Evolutionary conservation across 1,140 invertebrate genomes (phyloP).

Genomic region (Homarus americanus): DNA sequence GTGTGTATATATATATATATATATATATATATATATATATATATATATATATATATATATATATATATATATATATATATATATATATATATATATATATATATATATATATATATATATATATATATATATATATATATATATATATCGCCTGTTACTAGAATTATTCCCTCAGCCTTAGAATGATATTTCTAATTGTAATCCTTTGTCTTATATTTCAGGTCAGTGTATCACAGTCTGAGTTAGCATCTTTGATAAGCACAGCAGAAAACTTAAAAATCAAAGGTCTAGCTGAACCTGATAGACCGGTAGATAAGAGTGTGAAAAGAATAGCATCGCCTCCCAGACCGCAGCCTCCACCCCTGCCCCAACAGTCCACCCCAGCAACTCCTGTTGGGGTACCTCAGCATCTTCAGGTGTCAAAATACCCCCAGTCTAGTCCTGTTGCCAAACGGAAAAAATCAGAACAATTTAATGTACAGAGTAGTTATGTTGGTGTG

Average conservation of each 20-base stretch:
- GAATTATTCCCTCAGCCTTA: no score
- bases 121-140: no score
- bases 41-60: constrained; percentile 47
- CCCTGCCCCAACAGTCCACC: constrained; percentile 54
- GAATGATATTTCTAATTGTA: no score
- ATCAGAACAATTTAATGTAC: constrained; percentile 69
- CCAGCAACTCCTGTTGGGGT: constrained; percentile 32
- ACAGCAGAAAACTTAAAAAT: constrained; percentile 78
- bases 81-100: constrained; percentile 33
- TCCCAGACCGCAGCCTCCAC: constrained; percentile 64
- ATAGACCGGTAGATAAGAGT: constrained; percentile 71
- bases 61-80: constrained; percentile 43
- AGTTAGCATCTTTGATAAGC: constrained; percentile 77
- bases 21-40: constrained; percentile 49
- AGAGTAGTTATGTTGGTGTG: constrained; percentile 65
- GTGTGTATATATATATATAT: constrained; percentile 41
- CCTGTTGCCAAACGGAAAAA: constrained; percentile 75
- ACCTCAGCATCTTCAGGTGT: constrained; percentile 60
- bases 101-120: background rate
- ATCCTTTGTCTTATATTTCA: constrained; percentile 34
- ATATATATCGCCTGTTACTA: no score
- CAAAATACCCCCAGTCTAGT: constrained; percentile 73
- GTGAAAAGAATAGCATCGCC: constrained; percentile 74
- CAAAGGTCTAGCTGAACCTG: constrained; percentile 78
- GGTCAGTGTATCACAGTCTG: constrained; percentile 77